phyloP scores from a whole-genome alignment of 2,888 invertebrate genomes.

The Andrena camellia region DNA sequence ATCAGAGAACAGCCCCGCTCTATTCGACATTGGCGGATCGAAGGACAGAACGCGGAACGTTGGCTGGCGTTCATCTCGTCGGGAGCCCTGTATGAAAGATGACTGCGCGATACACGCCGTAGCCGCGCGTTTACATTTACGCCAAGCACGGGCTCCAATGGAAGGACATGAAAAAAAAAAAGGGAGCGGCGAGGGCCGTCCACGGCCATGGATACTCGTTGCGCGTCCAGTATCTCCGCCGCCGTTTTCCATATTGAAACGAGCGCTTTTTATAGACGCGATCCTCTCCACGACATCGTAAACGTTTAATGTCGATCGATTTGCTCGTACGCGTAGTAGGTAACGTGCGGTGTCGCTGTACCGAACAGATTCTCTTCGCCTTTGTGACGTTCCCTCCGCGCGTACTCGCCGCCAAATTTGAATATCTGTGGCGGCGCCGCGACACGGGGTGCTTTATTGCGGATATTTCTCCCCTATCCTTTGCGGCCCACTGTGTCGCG shows the following conservation, averaged over 20 bases:
- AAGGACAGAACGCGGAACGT: conserved; percentile 42
- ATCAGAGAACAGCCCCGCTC: conserved; percentile 61
- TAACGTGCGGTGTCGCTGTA: conserved; percentile 31
- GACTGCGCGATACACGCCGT: conserved; percentile 48
- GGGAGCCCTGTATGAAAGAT: conserved; percentile 68
- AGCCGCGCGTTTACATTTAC: conserved; percentile 52
- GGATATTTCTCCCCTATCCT: not conserved
- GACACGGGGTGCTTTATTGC: not conserved
- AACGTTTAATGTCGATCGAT: conserved; percentile 68
- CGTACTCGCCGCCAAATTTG: conserved; percentile 16
- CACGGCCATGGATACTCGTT: not conserved
- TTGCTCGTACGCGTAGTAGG: conserved; percentile 49
- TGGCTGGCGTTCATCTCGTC: conserved; percentile 61
- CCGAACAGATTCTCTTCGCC: conserved; percentile 19
- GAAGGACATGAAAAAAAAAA: conserved; percentile 41
- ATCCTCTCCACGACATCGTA: conserved; percentile 54
- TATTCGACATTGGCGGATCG: conserved; percentile 58
- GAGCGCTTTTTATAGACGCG: conserved; percentile 27
- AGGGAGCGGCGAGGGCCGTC: not conserved
- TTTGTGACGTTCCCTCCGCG: not conserved
- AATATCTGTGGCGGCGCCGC: conserved; percentile 24
- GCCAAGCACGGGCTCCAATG: conserved; percentile 40
- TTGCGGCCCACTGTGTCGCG: conserved; percentile 5
- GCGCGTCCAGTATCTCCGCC: not conserved
- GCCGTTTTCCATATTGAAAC: conserved; percentile 29